These are phyloP conservation scores for Catharus ustulatus DNA, from an alignment of 2,797 vertebrate genomes.

Conservation along the genomic window DNA sequence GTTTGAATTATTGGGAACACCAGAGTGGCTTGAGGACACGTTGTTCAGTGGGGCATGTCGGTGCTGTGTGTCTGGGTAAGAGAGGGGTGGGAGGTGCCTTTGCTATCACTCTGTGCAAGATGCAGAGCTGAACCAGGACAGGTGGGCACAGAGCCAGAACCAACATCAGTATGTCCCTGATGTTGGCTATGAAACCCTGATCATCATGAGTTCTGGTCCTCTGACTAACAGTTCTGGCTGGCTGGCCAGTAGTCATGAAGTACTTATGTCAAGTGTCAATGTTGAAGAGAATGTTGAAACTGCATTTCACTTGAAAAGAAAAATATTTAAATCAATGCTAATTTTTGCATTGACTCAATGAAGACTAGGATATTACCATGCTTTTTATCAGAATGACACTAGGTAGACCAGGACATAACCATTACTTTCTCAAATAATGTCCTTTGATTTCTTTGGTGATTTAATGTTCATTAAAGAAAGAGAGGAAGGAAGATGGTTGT, in stretches of 20 bases:
- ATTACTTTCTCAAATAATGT: background rate
- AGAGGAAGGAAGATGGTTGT: background rate
- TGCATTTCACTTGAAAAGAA: background rate
- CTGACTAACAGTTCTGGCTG: background rate
- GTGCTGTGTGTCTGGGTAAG: background rate
- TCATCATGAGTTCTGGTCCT: background rate
- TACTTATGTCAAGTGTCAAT: background rate
- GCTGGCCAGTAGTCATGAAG: background rate
- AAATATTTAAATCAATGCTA: background rate
- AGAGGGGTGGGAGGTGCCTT: background rate
- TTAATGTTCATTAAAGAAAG: background rate
- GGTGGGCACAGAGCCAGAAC: background rate
- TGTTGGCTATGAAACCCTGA: background rate
- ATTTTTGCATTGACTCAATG: background rate
- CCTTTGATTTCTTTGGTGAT: background rate
- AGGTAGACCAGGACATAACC: background rate
- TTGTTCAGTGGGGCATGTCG: background rate
- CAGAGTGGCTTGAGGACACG: background rate
- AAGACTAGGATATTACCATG: background rate
- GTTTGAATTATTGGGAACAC: conserved; percentile 38
- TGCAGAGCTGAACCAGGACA: background rate
- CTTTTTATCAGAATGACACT: background rate
- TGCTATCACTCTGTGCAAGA: background rate
- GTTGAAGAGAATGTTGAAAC: background rate
- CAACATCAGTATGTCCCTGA: background rate